phyloP scores from a whole-genome alignment of 2,113 vertebrate species.

The Rana temporaria region DNA sequence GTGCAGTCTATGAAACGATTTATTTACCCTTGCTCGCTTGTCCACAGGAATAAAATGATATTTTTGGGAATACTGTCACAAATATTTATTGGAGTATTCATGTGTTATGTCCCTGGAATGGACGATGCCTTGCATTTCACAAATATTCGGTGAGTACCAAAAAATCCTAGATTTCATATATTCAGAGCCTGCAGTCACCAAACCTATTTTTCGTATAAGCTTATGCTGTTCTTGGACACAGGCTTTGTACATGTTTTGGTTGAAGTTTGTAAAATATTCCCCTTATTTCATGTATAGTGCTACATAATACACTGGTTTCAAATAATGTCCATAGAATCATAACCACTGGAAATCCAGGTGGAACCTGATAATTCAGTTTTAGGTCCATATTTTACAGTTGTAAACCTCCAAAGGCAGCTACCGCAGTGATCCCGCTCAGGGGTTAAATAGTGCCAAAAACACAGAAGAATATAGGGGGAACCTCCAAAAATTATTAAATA shows the following conservation, averaged over 20 bases:
- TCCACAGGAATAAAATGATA: conserved; percentile 33
- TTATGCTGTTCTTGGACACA: background rate
- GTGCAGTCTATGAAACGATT: background rate
- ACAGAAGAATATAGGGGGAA: too few relatives aligned
- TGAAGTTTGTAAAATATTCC: background rate
- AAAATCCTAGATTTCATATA: background rate
- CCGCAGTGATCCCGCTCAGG: too few relatives aligned
- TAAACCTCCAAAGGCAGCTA: too few relatives aligned
- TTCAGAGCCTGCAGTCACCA: too few relatives aligned
- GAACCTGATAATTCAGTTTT: too few relatives aligned
- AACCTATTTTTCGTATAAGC: background rate
- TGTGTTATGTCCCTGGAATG: conserved; percentile 35
- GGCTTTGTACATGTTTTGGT: background rate
- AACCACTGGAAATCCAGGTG: too few relatives aligned
- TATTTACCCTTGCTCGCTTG: background rate
- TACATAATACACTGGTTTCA: too few relatives aligned
- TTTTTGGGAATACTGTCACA: conserved; percentile 37
- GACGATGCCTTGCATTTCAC: conserved; percentile 39
- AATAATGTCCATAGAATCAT: too few relatives aligned
- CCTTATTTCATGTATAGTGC: too few relatives aligned
- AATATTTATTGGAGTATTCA: background rate
- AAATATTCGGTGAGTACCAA: conserved; percentile 29
- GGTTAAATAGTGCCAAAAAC: too few relatives aligned
- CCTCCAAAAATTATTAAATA: too few relatives aligned
- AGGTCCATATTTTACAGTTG: too few relatives aligned